Evolutionary conservation across 2,888 invertebrate genomes (phyloP).

Genomic region (Tenthredo distinguenda): DNA sequence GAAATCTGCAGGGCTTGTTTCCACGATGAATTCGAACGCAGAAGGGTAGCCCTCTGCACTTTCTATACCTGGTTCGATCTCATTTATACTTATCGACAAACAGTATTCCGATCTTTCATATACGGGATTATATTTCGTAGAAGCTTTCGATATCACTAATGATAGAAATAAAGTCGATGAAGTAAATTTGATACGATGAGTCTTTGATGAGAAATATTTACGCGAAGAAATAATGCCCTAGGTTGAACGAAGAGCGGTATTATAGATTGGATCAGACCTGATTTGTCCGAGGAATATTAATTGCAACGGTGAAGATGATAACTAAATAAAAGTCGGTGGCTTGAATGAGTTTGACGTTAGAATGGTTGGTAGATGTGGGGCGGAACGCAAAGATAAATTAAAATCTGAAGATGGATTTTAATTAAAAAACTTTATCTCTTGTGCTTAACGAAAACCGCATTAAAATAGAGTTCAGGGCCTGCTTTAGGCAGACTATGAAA

Average conservation of each 20-base stretch:
- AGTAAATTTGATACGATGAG: neutral
- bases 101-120: neutral
- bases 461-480: constrained; percentile 31
- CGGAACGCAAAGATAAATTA: constrained; percentile 71
- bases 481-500: constrained; percentile 10
- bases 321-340: constrained; percentile 29
- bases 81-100: neutral
- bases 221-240: neutral
- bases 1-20: neutral
- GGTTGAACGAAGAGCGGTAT: neutral
- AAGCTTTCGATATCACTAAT: neutral
- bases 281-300: constrained; percentile 28
- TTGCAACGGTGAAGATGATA: constrained; percentile 42
- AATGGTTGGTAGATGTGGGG: constrained; percentile 20
- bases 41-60: neutral
- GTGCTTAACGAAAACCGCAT: constrained; percentile 37
- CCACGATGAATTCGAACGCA: neutral
- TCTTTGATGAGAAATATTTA: neutral
- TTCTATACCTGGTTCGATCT: neutral
- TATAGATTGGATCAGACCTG: neutral
- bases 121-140: neutral
- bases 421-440: constrained; percentile 72
- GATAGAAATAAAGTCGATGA: neutral
- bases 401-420: constrained; percentile 73
- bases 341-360: constrained; percentile 41